These are phyloP conservation scores for Tetranychus truncatus DNA, from an alignment of 2,888 invertebrate species.

Conservation along the genomic window DNA sequence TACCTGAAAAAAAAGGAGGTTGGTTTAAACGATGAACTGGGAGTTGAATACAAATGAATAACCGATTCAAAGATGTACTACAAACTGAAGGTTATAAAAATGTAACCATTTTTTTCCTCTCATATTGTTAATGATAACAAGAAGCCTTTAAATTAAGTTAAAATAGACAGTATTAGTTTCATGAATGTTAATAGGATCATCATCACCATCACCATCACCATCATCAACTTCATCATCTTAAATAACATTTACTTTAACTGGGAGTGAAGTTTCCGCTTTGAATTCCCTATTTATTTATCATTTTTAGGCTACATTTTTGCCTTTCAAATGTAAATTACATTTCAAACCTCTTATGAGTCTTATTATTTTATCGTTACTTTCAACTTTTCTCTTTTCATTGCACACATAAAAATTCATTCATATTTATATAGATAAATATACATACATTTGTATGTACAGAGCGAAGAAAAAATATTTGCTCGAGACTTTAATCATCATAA, in stretches of 20 bases:
- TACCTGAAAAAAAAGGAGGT: no score
- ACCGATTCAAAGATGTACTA: background rate
- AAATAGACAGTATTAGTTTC: background rate
- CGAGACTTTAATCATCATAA: no score
- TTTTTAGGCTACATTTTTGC: background rate
- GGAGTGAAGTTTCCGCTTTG: background rate
- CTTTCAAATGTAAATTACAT: background rate
- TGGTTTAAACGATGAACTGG: background rate
- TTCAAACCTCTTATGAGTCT: background rate
- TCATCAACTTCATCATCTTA: no score
- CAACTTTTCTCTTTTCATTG: no score
- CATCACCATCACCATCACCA: background rate
- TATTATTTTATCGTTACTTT: no score
- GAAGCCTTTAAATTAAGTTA: background rate
- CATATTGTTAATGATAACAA: background rate
- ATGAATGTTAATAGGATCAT: background rate
- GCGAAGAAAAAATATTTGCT: no score
- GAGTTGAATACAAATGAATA: slow-evolving; percentile 1
- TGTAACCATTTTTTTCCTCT: background rate
- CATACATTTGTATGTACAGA: no score
- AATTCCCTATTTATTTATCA: background rate
- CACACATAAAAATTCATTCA: no score
- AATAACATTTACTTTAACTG: background rate
- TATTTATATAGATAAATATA: no score
- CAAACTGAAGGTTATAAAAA: no score